Conservation (phyloP, 2,888 invertebrate species). For the Microctonus hyperodae region DNA sequence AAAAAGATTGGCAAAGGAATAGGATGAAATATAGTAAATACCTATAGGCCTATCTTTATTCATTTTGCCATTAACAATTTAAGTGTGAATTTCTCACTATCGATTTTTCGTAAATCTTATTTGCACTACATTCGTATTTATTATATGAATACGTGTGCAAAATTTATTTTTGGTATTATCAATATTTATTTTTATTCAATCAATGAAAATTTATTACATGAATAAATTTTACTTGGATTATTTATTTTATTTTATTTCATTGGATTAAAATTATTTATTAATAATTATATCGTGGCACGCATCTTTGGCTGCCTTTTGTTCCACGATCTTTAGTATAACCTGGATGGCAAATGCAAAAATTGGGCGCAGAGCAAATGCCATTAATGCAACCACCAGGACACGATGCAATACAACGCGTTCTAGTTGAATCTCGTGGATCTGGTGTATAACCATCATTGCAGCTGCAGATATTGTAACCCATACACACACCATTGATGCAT, state of each 20-base stretch:
- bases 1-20: neutral
- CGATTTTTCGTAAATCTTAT: neutral
- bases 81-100: neutral
- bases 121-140: no score
- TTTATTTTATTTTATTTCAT: neutral
- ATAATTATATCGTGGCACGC: slow-evolving; percentile 65
- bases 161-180: no score
- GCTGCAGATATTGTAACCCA: slow-evolving; percentile 60
- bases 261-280: neutral
- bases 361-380: slow-evolving; percentile 76
- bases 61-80: neutral
- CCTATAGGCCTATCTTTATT: neutral
- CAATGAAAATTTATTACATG: no score
- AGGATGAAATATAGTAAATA: neutral
- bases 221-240: no score
- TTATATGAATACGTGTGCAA: no score
- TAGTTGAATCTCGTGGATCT: slow-evolving; percentile 49
- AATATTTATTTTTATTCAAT: no score
- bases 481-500: slow-evolving; percentile 66
- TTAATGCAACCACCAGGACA: slow-evolving; percentile 78
- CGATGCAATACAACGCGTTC: slow-evolving; percentile 66
- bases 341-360: slow-evolving; percentile 76
- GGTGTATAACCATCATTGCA: slow-evolving; percentile 62
- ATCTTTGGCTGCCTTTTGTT: slow-evolving; percentile 71
- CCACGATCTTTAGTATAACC: slow-evolving; percentile 72